Evolutionary conservation across 2,797 vertebrate genomes (phyloP), one percentile per base, ranked within the genome.

Genomic region (Zenarchopterus dispar): DNA sequence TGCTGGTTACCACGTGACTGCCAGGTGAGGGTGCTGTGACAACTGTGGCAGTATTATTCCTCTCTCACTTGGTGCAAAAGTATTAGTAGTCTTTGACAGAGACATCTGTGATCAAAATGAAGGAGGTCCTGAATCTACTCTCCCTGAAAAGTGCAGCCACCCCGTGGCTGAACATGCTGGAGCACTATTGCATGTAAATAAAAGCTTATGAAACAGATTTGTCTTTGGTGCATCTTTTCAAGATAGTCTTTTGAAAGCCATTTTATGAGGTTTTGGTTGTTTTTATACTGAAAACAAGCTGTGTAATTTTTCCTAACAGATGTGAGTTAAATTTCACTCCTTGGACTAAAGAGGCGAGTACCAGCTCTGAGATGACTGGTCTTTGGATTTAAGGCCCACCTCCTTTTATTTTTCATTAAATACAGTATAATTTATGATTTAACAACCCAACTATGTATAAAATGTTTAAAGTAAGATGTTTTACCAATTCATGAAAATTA

Each of bases 101-200:
- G 82, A 87, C 81, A 58, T 85, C 83, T 73, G 69, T 75, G 78
- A 81, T 90, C 67, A 62, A 88, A 84, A 94, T 94, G 93, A 94
- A 94, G 93, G 93, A 94, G 80, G 88, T 79, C 76, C 82, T 62
- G 75, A 90, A 88, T 91, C 84, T 70, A 81, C 81, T 80, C 71
- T 80, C 78, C 84, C 88, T 70, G 58, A 58, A 67, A 69, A 75
- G 78, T 88, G 88, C 68, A 77, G 78, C 84, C n/a, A 5, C 71
- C 70, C 63, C 78, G 68, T 84, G 88, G 86, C 82, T 88, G 88
- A 88, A 90, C 84, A 86, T 81, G 86, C 85, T 91, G 87, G 89
- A 93, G 91, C 92, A 93, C 90, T 92, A 92, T 89, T 91, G 91
- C 91, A 89, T 94, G 93, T 94, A 94, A 94, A 94, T 94, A 94